phyloP scores from a whole-genome alignment of 2,113 vertebrate species.

The Acanthisitta chloris region DNA sequence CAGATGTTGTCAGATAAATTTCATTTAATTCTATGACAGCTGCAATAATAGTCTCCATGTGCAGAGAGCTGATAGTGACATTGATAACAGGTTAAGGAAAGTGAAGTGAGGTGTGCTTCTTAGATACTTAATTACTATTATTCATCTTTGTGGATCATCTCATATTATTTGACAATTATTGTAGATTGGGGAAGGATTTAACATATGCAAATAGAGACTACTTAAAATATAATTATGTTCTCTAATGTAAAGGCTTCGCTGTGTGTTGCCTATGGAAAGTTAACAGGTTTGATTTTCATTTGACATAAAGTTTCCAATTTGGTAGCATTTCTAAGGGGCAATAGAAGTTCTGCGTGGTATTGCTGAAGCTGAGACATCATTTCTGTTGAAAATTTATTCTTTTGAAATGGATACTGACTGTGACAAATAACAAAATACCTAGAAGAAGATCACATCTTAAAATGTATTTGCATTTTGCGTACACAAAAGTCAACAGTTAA shows the following conservation, averaged over 20 bases:
- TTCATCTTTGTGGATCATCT: conserved; percentile 14
- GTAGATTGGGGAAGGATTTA: neutral
- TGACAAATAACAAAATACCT: neutral
- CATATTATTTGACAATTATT: neutral
- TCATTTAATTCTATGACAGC: conserved; percentile 83
- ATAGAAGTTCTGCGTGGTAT: neutral
- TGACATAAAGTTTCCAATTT: neutral
- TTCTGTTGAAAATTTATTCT: neutral
- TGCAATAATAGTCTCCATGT: conserved; percentile 77
- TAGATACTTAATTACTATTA: conserved; percentile 31
- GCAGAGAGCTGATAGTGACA: conserved; percentile 74
- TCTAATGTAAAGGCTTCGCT: neutral
- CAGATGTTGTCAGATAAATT: conserved; percentile 86
- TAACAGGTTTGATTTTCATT: neutral
- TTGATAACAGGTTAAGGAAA: conserved; percentile 64
- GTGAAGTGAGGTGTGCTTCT: neutral
- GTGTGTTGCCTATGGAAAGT: neutral
- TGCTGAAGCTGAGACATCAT: neutral
- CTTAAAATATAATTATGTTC: neutral
- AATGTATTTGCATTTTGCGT: neutral
- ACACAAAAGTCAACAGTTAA: neutral
- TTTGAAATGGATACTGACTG: neutral
- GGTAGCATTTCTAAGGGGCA: neutral
- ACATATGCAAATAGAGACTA: neutral
- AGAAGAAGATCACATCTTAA: neutral